Base-by-base conservation (phyloP, 2,888 invertebrate species). In the Eupithecia dodoneata region DNA sequence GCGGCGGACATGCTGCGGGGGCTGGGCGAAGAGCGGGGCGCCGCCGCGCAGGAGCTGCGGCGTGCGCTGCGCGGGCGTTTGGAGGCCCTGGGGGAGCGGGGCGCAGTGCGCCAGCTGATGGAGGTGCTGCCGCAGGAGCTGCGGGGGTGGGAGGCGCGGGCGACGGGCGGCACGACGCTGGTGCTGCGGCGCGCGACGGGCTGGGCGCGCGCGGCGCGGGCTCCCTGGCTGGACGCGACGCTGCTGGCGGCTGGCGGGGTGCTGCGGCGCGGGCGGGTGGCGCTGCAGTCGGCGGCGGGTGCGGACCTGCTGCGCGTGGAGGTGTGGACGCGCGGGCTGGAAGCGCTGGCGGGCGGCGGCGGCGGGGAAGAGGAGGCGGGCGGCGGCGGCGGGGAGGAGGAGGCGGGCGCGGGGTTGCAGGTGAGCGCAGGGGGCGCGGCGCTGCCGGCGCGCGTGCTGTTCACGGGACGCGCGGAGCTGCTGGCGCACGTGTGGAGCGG, bases 401-500 rank as follows among this genome's bases (percentile, higher is more conserved):
- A 81, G 63, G 80, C 81, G 65, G 85, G 82, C 63, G 92, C 85
- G 59, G 89, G 88, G 2, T 88, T 93, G 67, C 87, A 85, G 79
- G 82, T 92, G 71, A 13, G 80, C 55, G 90, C 90, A 81, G 87
- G 77, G 76, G 92, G 91, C 71, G 90, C 80, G 79, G 85, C 89
- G n/a, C 82, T 87, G 81, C 86, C 77, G 1, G 83, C 80, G 74
- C n/a, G 87, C 52, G 72, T 82, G 55, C 85, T 89, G 44, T 90
- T 90, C 83, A 71, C 72, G 45, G 85, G 88, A 71, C 87, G 90
- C 88, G 91, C 88, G 69, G 91, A 91, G 89, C 86, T 93, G 85
- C 87, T 93, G 83, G 90, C 85, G 5, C 92, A 89, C 87, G 88
- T 93, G 86, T 93, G 93, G 93, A 69, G 69, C 69, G 69, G 69